Evolutionary conservation across 2,797 vertebrate species (phyloP).

Genomic region (Pitangus sulphuratus): DNA sequence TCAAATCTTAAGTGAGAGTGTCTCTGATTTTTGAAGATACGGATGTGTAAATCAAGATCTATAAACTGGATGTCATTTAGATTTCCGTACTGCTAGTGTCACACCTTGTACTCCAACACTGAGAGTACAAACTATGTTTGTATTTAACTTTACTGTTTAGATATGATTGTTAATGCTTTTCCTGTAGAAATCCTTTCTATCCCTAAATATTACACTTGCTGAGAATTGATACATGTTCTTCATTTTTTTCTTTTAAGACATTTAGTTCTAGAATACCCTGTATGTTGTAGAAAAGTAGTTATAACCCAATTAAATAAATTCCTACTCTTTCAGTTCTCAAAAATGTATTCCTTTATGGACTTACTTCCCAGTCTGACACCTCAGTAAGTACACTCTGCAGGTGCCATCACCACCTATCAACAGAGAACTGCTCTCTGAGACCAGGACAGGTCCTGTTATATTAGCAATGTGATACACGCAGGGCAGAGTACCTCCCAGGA

Average conservation of each 20-base stretch:
- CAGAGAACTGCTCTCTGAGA: background rate
- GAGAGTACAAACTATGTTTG: background rate
- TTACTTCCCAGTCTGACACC: background rate
- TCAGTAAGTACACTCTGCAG: background rate
- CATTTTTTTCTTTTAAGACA: background rate
- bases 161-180: background rate
- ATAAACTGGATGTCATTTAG: background rate
- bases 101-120: background rate
- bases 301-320: background rate
- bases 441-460: background rate
- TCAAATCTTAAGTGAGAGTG: background rate
- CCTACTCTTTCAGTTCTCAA: background rate
- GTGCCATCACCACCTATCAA: slow-evolving; percentile 4
- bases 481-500: background rate
- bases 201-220: background rate
- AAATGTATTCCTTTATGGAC: background rate
- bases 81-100: background rate
- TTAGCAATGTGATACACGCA: background rate
- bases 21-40: background rate
- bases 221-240: background rate
- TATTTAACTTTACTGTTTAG: background rate
- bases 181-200: background rate
- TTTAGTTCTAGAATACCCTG: background rate
- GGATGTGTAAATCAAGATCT: background rate
- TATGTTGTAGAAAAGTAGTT: background rate